phyloP scores from a whole-genome alignment of 53 echinoderm and acorn worm species.

The Pentamera pediparva region DNA sequence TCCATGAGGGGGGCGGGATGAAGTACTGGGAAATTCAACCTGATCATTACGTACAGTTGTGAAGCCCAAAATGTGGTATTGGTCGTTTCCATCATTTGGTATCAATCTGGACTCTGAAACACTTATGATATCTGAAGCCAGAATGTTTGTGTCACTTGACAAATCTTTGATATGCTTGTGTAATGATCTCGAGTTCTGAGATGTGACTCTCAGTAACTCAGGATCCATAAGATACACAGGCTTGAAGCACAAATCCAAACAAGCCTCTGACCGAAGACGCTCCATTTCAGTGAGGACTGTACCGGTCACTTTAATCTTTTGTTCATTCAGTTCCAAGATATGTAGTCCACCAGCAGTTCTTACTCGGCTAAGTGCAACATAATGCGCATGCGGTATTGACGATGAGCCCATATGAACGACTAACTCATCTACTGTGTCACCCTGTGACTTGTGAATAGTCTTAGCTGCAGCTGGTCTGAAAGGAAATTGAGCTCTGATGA shows the following conservation, averaged over 20 bases:
- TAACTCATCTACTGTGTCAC: constrained; percentile 36
- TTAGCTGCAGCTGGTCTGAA: constrained; percentile 41
- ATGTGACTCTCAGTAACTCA: background rate
- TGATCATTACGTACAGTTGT: constrained; percentile 16
- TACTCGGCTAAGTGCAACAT: constrained; percentile 44
- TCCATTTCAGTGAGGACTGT: constrained; percentile 22
- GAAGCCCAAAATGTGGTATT: constrained; percentile 11
- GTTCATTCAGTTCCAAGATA: constrained; percentile 21
- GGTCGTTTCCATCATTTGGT: background rate
- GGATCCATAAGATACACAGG: background rate
- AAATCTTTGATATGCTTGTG: constrained; percentile 23
- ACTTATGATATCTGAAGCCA: constrained; percentile 27
- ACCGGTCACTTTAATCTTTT: constrained; percentile 18
- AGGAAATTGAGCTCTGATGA: constrained; percentile 44
- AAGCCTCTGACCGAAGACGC: background rate
- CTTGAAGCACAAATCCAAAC: constrained; percentile 10
- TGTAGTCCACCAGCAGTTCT: constrained; percentile 12
- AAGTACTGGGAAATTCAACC: background rate
- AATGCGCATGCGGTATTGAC: constrained; percentile 28
- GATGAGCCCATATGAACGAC: constrained; percentile 43
- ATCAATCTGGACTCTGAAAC: constrained; percentile 35
- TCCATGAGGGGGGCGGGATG: constrained; percentile 34
- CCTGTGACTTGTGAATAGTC: constrained; percentile 57
- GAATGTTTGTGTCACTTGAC: constrained; percentile 27
- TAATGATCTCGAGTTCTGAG: constrained; percentile 35